phyloP scores from a whole-genome alignment of 1,140 invertebrate genomes.

The Drosophila santomea region DNA sequence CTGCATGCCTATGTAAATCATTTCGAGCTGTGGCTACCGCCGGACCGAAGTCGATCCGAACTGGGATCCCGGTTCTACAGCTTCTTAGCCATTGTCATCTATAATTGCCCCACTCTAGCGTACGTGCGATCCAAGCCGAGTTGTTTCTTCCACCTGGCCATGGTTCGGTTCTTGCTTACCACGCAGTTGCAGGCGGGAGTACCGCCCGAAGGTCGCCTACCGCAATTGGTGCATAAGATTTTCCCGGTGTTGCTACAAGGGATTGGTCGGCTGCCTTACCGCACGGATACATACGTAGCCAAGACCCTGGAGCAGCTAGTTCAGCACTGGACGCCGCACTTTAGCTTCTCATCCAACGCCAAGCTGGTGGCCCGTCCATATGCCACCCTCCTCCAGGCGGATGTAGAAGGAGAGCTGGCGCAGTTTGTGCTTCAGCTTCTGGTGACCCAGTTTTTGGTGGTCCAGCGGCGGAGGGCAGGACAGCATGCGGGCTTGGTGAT shows the following conservation, averaged over 20 bases:
- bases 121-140: constrained; percentile 77
- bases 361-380: constrained; percentile 72
- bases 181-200: constrained; percentile 70
- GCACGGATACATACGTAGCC: constrained; percentile 67
- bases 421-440: constrained; percentile 68
- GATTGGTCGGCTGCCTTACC: constrained; percentile 72
- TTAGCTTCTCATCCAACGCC: constrained; percentile 57
- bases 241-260: constrained; percentile 81
- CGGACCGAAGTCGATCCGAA: constrained; percentile 57
- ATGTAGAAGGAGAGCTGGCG: constrained; percentile 52
- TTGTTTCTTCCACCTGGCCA: constrained; percentile 81
- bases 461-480: constrained; percentile 73
- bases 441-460: constrained; percentile 60
- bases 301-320: constrained; percentile 75
- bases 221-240: constrained; percentile 78
- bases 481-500: constrained; percentile 63
- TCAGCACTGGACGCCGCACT: constrained; percentile 79
- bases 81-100: constrained; percentile 81
- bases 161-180: constrained; percentile 75
- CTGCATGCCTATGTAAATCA: constrained; percentile 68
- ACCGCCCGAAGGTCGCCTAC: constrained; percentile 52
- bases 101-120: constrained; percentile 72
- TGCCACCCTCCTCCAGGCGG: constrained; percentile 57
- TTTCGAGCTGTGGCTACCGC: constrained; percentile 77
- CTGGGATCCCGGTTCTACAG: constrained; percentile 72